Base-by-base conservation (phyloP, 2,888 invertebrate genomes). In the Lasioglossum vierecki region DNA sequence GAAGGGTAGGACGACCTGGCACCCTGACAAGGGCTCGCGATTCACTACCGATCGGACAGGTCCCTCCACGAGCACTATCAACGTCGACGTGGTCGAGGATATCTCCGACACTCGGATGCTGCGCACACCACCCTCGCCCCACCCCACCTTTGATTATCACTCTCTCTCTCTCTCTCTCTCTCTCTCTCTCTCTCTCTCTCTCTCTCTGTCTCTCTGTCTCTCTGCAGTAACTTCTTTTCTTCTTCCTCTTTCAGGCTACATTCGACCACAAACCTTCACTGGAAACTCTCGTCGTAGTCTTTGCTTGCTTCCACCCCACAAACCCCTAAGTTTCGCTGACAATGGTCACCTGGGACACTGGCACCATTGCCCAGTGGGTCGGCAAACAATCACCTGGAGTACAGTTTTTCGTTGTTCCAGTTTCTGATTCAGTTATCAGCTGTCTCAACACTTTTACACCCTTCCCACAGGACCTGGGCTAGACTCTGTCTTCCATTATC, bases 51-150 rank as follows among this genome's bases (percentile, higher is more conserved):
- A 73, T 39, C 83, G 18, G 76, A 73, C 63, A 72, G 83, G 39
- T 68, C 57, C 76, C 71, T 83, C 83, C 83, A 66, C 76, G 39
- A 74, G 66, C 83, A 83, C 83, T 83, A 76, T 82, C 88, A 57
- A 79, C 73, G 35, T 78, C 75, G 73, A 76, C 78, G 46, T 63
- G 44, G 63, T 71, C 49, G 74, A 76, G 77, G 63, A 68, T 72
- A 85, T 84, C 57, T 49, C 44, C 53, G 83, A 77, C n/a, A 68
- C 22, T 82, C 72, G 83, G 83, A 82, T 82, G 75, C 73, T 80
- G 78, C 86, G 86, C n/a, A n/a, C 88, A 72, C 70, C 73, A 26
- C 72, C 74, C 78, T 70, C 68, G 57, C 79, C 49, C 49, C 79
- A 30, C 63, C 82, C 41, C 85, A 66, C 49, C 46, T 60, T 35